Percentiles rank a stretch among this genome's conserved stretches.
phyloP scores from a whole-genome alignment of 64 coral and sea anemone species.

The Dendronephthya gigantea region DNA sequence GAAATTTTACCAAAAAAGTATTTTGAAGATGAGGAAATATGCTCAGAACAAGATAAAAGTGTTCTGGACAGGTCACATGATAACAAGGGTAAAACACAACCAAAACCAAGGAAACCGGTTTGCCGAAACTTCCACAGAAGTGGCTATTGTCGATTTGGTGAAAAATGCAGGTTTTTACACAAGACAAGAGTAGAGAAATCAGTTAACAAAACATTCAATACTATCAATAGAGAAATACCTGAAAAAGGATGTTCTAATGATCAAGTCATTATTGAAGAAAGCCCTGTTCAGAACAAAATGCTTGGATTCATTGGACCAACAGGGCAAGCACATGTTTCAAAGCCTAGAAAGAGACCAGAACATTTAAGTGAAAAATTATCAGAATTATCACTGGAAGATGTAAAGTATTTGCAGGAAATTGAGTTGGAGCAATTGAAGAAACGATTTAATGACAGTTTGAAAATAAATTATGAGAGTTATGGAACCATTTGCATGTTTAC shows the following conservation, averaged over 20 bases:
- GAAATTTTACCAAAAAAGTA: neutral
- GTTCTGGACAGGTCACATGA: neutral
- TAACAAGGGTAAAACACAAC: neutral
- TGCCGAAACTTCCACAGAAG: neutral
- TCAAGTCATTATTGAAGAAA: neutral
- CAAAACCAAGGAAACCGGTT: neutral
- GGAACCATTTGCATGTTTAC: neutral
- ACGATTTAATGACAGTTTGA: neutral
- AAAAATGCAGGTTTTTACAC: neutral
- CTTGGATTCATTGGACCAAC: neutral
- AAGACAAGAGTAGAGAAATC: neutral
- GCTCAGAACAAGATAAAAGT: neutral
- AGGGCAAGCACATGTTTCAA: neutral
- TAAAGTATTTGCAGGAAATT: neutral
- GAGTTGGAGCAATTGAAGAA: conserved; percentile 1
- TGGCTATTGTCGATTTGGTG: neutral
- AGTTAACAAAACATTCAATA: neutral
- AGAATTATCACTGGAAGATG: neutral
- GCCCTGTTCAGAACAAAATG: neutral
- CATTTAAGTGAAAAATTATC: neutral
- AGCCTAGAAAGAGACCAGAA: neutral
- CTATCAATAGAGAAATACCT: neutral
- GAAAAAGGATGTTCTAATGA: neutral
- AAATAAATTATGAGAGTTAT: neutral
- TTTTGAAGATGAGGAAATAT: neutral